Base-by-base conservation (phyloP, 2,888 invertebrate species). In the Thyatira batis region DNA sequence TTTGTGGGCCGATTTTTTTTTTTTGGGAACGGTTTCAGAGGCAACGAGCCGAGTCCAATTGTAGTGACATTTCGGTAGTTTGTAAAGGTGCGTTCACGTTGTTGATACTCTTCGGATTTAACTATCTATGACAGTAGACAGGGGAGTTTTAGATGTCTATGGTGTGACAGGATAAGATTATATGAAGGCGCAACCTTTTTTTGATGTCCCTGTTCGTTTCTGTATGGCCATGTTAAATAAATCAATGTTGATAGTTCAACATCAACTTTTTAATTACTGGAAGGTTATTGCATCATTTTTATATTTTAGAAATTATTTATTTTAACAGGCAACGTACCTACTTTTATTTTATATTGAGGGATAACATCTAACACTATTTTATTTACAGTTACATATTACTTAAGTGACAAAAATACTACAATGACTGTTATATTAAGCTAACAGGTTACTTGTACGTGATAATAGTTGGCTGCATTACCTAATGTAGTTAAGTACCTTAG, bases 1-100 rank as follows among this genome's bases (percentile, higher is more conserved):
- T 86, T 39, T 84, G 70, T 68, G 63, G 71, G 72, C 59, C 57
- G 67, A 63, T 65, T 85, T 85, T 85, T 85, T 65, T 85, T 85
- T 85, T 85, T 81, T 76, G 71, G 60, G 64, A 75, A 75, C 72
- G 73, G 75, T 83, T 80, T 80, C 73, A 60, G 73, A 82, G 68
- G 79, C 89, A 89, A 81, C 89, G 80, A 83, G 69, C 73, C 84
- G 87, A 55, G 66, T 63, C 80, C 68, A 82, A 89, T 89, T 82
- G 80, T 69, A 78, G 78, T 82, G 91, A 88, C 90, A 73, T 88
- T 87, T 88, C 80, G 87, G 87, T 82, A 84, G 85, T 83, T 80
- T 60, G 63, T 78, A 81, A 84, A 80, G 88, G 68, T 64, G 67
- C 65, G 80, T 78, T 64, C 73, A 67, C 55, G 65, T 63, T 52